These are phyloP conservation scores for Gymnogyps californianus DNA, from an alignment of 2,113 vertebrate genomes.

Conservation along the genomic window DNA sequence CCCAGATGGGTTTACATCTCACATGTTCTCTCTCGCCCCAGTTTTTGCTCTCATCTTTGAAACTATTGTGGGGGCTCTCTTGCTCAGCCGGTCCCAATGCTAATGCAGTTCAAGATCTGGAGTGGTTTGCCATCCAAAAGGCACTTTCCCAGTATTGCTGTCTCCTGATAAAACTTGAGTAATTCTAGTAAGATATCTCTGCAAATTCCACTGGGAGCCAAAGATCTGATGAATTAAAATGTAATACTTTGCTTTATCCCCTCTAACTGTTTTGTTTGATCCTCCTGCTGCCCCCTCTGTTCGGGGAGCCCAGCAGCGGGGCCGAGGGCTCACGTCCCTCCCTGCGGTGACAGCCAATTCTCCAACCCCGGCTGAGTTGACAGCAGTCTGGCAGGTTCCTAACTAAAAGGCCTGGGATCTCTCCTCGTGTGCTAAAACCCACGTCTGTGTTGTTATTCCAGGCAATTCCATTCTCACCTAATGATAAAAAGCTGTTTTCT, in stretches of 20 bases:
- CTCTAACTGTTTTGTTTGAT: conserved; percentile 49
- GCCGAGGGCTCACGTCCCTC: neutral
- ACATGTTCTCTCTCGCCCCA: neutral
- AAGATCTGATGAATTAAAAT: conserved; percentile 78
- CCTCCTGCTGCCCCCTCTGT: conserved; percentile 14
- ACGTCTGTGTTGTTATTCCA: conserved; percentile 61
- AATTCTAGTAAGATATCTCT: conserved; percentile 75
- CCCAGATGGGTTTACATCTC: neutral
- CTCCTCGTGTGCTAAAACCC: conserved; percentile 43
- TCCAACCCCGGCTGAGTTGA: conserved; percentile 1
- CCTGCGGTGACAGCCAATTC: neutral
- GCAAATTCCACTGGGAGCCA: conserved; percentile 65
- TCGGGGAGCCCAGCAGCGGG: conserved; percentile 20
- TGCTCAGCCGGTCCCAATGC: conserved; percentile 38
- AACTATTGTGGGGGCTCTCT: conserved; percentile 17
- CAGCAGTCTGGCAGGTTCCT: conserved; percentile 56
- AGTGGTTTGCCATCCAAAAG: conserved; percentile 63
- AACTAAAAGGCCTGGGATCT: conserved; percentile 44
- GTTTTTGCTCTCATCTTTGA: conserved; percentile 15
- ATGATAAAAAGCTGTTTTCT: conserved; percentile 57
- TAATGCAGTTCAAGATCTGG: conserved; percentile 61
- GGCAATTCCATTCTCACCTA: conserved; percentile 67
- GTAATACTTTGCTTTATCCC: conserved; percentile 73
- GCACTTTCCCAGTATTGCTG: conserved; percentile 68
- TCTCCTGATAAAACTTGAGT: conserved; percentile 70